These are phyloP conservation scores for Boloria euphrosyne DNA, from an alignment of 2,888 invertebrate genomes.

Conservation along the genomic window DNA sequence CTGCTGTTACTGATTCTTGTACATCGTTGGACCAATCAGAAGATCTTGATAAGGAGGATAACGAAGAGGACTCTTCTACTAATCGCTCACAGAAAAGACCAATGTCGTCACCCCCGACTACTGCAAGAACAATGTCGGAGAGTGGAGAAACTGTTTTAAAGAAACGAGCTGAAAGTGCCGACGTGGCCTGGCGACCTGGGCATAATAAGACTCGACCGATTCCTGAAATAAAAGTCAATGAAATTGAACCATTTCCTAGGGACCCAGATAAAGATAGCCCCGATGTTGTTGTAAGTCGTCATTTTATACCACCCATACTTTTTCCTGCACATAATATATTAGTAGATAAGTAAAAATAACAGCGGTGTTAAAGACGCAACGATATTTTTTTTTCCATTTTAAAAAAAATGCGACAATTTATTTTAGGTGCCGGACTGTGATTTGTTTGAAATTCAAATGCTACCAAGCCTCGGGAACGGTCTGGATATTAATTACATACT, in stretches of 20 bases:
- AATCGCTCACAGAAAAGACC: slow-evolving; percentile 46
- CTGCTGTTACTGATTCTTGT: slow-evolving; percentile 49
- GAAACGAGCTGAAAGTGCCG: slow-evolving; percentile 51
- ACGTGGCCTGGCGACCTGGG: slow-evolving; percentile 50
- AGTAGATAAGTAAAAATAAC: no score
- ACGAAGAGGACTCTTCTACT: slow-evolving; percentile 42
- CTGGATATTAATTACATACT: slow-evolving; percentile 74
- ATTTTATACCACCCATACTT: neutral
- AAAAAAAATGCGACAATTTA: slow-evolving; percentile 7
- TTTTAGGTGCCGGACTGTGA: slow-evolving; percentile 86
- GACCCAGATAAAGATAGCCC: slow-evolving; percentile 74
- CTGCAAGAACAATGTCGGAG: slow-evolving; percentile 47
- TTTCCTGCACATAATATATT: no score
- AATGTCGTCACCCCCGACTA: slow-evolving; percentile 48
- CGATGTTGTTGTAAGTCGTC: slow-evolving; percentile 61
- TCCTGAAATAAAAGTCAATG: slow-evolving; percentile 50
- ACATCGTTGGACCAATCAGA: slow-evolving; percentile 52
- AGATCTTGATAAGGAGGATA: slow-evolving; percentile 53
- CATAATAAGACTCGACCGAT: slow-evolving; percentile 63
- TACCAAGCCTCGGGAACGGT: slow-evolving; percentile 80
- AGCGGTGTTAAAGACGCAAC: neutral
- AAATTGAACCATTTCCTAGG: slow-evolving; percentile 52
- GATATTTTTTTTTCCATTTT: neutral
- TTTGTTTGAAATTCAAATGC: slow-evolving; percentile 84
- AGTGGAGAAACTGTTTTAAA: slow-evolving; percentile 49